Percentiles rank a stretch among this genome's conserved stretches.
Conservation (phyloP, 2,797 vertebrate species). For the Salmo trutta region DNA sequence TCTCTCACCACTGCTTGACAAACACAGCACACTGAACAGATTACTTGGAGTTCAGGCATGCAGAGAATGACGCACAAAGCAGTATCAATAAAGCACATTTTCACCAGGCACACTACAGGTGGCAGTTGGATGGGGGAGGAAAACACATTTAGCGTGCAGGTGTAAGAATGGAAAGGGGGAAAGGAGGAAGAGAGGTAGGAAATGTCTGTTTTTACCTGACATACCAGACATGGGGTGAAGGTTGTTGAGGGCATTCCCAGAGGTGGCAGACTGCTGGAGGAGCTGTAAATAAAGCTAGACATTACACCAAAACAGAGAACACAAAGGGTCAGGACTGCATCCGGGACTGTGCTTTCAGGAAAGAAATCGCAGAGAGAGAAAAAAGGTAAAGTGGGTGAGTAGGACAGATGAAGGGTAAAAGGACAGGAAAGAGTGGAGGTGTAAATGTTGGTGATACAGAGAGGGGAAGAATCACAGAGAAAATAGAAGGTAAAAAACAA, state of each 20-base stretch:
- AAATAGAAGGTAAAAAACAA: constrained; percentile 3
- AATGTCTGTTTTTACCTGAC: constrained; percentile 81
- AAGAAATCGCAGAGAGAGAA: neutral
- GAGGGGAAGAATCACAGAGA: neutral
- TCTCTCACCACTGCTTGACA: neutral
- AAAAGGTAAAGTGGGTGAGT: neutral
- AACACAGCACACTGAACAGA: neutral
- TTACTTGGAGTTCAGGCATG: neutral
- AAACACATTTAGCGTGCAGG: neutral
- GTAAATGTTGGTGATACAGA: too few relatives aligned
- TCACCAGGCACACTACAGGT: neutral
- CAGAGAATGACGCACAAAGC: neutral
- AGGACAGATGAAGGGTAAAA: neutral
- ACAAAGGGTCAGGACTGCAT: constrained; percentile 84
- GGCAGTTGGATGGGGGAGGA: neutral
- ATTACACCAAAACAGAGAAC: constrained; percentile 92
- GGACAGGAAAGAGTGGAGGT: neutral
- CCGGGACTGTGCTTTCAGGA: constrained; percentile 81
- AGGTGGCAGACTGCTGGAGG: constrained; percentile 96
- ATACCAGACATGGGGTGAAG: constrained; percentile 98
- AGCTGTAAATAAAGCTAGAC: constrained; percentile 99
- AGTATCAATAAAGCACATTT: neutral
- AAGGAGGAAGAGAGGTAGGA: neutral
- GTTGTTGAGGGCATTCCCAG: constrained; percentile 92
- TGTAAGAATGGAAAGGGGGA: neutral